Evolutionary conservation across 2,113 vertebrate genomes (phyloP).

Genomic region (Oryzias melastigma): DNA sequence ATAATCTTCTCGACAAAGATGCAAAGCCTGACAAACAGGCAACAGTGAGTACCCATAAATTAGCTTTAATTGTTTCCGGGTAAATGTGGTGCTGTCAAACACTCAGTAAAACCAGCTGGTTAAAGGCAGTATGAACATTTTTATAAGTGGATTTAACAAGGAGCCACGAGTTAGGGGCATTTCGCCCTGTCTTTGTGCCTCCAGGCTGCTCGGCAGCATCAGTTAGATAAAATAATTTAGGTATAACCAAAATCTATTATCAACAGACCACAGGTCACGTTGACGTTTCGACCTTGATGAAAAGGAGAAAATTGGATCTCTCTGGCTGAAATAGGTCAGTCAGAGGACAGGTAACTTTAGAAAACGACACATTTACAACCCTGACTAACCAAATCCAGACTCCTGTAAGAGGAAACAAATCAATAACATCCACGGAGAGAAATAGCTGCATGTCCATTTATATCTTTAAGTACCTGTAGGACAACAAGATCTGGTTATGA

Average conservation of each 20-base stretch:
- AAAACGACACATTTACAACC: conserved; percentile 20
- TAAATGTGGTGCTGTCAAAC: not conserved
- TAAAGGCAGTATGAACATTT: conserved; percentile 10
- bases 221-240: no score
- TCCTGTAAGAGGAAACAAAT: conserved; percentile 12
- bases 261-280: no score
- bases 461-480: conserved; percentile 21
- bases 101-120: not conserved
- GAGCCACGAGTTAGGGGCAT: conserved; percentile 6
- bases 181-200: not conserved
- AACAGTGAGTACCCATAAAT: not conserved
- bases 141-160: conserved; percentile 7
- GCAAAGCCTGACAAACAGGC: not conserved
- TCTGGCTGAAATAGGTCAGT: conserved; percentile 8
- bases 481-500: conserved; percentile 26
- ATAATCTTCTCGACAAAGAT: conserved; percentile 8
- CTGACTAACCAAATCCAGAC: conserved; percentile 15
- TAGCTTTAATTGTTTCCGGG: not conserved
- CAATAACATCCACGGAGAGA: not conserved
- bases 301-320: not conserved
- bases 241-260: no score
- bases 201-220: conserved; percentile 5
- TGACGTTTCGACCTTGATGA: not conserved
- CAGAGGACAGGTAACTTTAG: conserved; percentile 9
- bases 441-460: conserved; percentile 1